These are phyloP conservation scores for Pristiophorus japonicus DNA, from an alignment of 2,113 vertebrate genomes.

Conservation along the genomic window DNA sequence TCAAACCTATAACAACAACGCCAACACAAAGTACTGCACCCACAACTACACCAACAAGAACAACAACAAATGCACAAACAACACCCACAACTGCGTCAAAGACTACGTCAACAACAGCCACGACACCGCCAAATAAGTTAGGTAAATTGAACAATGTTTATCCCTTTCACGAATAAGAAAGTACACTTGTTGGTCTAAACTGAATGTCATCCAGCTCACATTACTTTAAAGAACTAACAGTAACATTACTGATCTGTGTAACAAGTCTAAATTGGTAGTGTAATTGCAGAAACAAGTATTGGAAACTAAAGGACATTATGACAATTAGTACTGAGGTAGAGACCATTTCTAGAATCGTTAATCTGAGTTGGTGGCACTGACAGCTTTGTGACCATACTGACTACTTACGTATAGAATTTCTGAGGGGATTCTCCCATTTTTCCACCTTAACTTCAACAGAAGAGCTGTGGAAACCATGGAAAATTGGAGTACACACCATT, in stretches of 20 bases:
- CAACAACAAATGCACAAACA: slow-evolving; percentile 46
- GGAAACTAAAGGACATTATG: neutral
- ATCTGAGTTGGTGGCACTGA: no score
- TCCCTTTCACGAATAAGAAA: neutral
- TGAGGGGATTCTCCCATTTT: no score
- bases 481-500: no score
- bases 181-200: neutral
- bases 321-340: neutral
- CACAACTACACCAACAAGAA: neutral
- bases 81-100: slow-evolving; percentile 44
- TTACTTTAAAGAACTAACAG: neutral
- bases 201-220: neutral
- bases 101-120: slow-evolving; percentile 26
- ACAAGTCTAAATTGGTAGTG: neutral
- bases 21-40: neutral
- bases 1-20: neutral
- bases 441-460: no score
- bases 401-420: no score
- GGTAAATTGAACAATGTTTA: neutral
- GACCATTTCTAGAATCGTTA: neutral
- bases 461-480: no score
- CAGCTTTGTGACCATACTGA: no score
- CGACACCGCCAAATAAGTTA: neutral
- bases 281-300: neutral
- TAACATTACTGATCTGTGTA: neutral